phyloP scores from a whole-genome alignment of 2,797 vertebrate species.

The Sebastes goodei region DNA sequence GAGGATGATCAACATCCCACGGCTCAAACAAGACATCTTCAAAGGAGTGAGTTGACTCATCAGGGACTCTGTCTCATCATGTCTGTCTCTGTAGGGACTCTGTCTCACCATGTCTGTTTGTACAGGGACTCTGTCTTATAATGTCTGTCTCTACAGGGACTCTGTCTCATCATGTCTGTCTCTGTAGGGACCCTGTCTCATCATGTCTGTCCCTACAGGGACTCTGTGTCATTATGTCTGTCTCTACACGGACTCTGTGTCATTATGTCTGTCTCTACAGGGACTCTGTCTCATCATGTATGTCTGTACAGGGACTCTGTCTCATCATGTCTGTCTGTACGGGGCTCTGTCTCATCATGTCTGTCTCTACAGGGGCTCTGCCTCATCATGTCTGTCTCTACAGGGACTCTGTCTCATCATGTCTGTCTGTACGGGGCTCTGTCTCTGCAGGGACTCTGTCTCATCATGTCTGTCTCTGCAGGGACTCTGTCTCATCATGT shows the following conservation, averaged over 20 bases:
- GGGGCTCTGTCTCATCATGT: not conserved
- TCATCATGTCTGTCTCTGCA: not conserved
- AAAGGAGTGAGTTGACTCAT: constrained; percentile 82
- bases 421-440: not conserved
- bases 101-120: not conserved
- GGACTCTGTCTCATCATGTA: constrained; percentile 83
- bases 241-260: not conserved
- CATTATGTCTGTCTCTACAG: constrained; percentile 66
- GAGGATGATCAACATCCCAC: constrained; percentile 83
- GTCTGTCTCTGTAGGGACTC: not conserved
- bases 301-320: constrained; percentile 86
- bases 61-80: not conserved
- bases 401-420: not conserved
- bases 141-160: not conserved
- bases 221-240: not conserved
- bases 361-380: not conserved
- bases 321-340: not conserved
- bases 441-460: not conserved
- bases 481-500: not conserved
- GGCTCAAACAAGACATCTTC: constrained; percentile 89
- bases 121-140: not conserved
- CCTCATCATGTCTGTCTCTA: not conserved
- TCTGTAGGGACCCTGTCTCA: not conserved
- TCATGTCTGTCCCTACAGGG: not conserved
- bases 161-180: not conserved